A percentile compares a stretch with the other conserved stretches of the same genome.
Conservation (phyloP, 2,113 vertebrate genomes). For the Austrofundulus limnaeus region DNA sequence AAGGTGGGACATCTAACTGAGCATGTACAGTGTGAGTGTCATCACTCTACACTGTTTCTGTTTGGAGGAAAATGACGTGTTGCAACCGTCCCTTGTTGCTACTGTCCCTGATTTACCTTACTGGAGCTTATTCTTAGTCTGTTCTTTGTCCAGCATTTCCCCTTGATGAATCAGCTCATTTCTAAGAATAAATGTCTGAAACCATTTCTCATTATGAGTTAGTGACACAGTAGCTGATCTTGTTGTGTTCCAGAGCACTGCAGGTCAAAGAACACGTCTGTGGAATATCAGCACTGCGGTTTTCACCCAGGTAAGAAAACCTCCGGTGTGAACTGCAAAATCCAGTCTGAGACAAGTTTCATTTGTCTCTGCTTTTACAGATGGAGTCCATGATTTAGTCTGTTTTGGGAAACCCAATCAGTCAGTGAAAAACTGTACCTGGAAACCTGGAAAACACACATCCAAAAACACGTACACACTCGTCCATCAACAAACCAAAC, state of each 20-base stretch:
- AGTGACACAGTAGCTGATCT: not conserved
- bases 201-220: not conserved
- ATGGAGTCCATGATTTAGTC: slow-evolving; percentile 55
- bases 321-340: not conserved
- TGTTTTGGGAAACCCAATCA: slow-evolving; percentile 42
- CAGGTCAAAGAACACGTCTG: not conserved
- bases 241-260: slow-evolving; percentile 13
- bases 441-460: slow-evolving; percentile 46
- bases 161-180: not conserved
- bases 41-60: too few species aligned
- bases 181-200: not conserved
- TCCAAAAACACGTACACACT: slow-evolving; percentile 48
- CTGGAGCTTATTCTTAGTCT: not conserved
- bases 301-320: slow-evolving; percentile 43
- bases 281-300: slow-evolving; percentile 27
- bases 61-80: too few species aligned
- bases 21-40: too few species aligned
- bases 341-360: not conserved
- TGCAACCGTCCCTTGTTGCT: too few species aligned
- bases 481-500: slow-evolving; percentile 17
- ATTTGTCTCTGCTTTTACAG: slow-evolving; percentile 41
- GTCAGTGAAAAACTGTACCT: slow-evolving; percentile 5
- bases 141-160: not conserved
- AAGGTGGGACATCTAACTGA: too few species aligned
- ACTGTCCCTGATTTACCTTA: too few species aligned